Percentiles rank a stretch among this genome's conserved stretches.
These are phyloP conservation scores for Erithacus rubecula DNA, from an alignment of 2,797 vertebrate species.

Conservation along the genomic window DNA sequence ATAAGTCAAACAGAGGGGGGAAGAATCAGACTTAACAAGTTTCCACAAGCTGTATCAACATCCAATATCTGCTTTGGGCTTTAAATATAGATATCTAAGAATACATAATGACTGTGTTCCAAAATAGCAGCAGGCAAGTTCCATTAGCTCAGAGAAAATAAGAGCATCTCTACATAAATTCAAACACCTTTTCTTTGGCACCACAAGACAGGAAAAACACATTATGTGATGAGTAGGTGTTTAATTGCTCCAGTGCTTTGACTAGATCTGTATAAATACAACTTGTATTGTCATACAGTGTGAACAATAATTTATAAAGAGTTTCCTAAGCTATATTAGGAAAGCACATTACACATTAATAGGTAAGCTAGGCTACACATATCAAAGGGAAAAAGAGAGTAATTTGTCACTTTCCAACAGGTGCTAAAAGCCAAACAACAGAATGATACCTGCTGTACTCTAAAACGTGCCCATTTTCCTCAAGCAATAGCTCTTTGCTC, in stretches of 20 bases:
- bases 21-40: background rate
- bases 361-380: background rate
- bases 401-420: slow-evolving; percentile 47
- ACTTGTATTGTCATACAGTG: background rate
- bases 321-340: slow-evolving; percentile 16
- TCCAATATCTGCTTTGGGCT: slow-evolving; percentile 44
- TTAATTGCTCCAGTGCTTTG: slow-evolving; percentile 26
- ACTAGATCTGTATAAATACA: slow-evolving; percentile 12
- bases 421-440: slow-evolving; percentile 10
- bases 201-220: slow-evolving; percentile 21
- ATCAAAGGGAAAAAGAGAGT: background rate
- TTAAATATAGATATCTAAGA: slow-evolving; percentile 50
- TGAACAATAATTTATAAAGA: slow-evolving; percentile 29
- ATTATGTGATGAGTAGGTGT: slow-evolving; percentile 42
- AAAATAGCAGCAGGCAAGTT: slow-evolving; percentile 62
- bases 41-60: slow-evolving; percentile 33
- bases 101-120: slow-evolving; percentile 28
- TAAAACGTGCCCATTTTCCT: background rate
- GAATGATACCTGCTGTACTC: background rate
- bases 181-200: slow-evolving; percentile 47
- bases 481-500: background rate
- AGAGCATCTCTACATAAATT: slow-evolving; percentile 37
- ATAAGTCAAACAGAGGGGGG: fast-evolving
- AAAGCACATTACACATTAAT: slow-evolving; percentile 60
- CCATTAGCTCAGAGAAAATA: slow-evolving; percentile 56